phyloP scores from a whole-genome alignment of 2,888 invertebrate genomes.

The Trachelus tabidus region DNA sequence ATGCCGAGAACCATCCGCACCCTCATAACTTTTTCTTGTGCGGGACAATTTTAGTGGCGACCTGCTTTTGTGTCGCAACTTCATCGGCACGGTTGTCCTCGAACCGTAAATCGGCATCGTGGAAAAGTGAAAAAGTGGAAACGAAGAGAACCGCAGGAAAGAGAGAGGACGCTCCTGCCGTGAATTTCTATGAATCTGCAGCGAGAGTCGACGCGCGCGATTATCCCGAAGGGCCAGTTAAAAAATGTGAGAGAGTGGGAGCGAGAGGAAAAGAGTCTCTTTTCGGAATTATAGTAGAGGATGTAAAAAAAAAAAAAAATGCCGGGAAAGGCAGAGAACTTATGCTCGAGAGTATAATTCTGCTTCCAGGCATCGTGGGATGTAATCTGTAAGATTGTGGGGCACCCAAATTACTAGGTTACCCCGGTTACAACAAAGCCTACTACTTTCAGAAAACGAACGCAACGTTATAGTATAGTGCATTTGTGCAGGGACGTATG shows the following conservation, averaged over 20 bases:
- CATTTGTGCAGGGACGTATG: neutral
- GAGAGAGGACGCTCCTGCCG: neutral
- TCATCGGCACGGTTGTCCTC: neutral
- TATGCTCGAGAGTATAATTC: neutral
- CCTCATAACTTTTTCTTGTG: neutral
- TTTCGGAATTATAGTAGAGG: neutral
- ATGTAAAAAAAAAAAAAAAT: neutral
- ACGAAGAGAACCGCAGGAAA: neutral
- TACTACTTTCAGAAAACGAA: constrained; percentile 43
- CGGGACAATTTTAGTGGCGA: neutral
- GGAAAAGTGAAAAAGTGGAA: neutral
- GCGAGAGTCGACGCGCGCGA: neutral
- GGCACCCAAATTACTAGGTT: constrained; percentile 20
- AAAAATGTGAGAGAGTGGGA: neutral
- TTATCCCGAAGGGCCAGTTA: neutral
- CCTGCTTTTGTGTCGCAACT: neutral
- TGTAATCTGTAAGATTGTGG: constrained; percentile 22
- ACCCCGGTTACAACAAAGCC: constrained; percentile 19
- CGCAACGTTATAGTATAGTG: constrained; percentile 34
- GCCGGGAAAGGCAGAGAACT: neutral
- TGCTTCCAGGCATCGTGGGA: constrained; percentile 7
- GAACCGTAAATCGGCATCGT: neutral
- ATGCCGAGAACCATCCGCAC: neutral
- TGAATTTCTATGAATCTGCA: neutral
- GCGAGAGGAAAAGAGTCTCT: neutral